Evolutionary conservation across 1,140 invertebrate genomes (phyloP).

Genomic region (Formica exsecta): DNA sequence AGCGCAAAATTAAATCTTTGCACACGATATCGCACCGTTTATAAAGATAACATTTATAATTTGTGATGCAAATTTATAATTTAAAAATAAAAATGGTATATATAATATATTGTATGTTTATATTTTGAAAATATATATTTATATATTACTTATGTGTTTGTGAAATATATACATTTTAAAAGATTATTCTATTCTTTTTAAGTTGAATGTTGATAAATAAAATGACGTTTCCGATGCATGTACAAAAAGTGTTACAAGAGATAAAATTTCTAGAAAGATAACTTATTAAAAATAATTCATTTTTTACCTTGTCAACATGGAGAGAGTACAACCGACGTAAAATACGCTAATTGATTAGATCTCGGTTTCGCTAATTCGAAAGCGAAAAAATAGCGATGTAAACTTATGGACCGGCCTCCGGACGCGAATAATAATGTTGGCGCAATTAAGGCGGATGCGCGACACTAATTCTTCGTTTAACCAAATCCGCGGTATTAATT

Average conservation of each 20-base stretch:
- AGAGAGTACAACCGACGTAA: background rate
- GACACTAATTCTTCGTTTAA: slow-evolving; percentile 68
- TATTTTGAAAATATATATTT: background rate
- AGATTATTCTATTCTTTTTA: background rate
- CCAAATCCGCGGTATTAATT: slow-evolving; percentile 68
- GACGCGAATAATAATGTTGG: slow-evolving; percentile 33
- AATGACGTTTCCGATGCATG: too few relatives aligned
- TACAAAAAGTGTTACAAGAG: background rate
- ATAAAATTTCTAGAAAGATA: background rate
- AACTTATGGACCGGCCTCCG: background rate
- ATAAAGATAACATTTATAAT: background rate
- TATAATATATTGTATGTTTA: background rate
- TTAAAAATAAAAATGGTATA: too few relatives aligned
- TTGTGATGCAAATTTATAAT: background rate
- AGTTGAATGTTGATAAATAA: background rate
- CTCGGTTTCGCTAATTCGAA: slow-evolving; percentile 8
- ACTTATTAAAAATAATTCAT: too few relatives aligned
- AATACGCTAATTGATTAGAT: slow-evolving; percentile 12
- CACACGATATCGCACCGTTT: background rate
- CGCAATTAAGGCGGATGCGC: slow-evolving; percentile 55
- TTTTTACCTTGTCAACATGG: background rate
- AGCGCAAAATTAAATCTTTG: slow-evolving; percentile 59
- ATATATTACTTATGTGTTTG: background rate
- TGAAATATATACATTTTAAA: background rate
- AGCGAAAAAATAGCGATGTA: slow-evolving; percentile 20